Evolutionary conservation across 2,113 vertebrate species (phyloP).

Genomic region (Halcyon malimbica): DNA sequence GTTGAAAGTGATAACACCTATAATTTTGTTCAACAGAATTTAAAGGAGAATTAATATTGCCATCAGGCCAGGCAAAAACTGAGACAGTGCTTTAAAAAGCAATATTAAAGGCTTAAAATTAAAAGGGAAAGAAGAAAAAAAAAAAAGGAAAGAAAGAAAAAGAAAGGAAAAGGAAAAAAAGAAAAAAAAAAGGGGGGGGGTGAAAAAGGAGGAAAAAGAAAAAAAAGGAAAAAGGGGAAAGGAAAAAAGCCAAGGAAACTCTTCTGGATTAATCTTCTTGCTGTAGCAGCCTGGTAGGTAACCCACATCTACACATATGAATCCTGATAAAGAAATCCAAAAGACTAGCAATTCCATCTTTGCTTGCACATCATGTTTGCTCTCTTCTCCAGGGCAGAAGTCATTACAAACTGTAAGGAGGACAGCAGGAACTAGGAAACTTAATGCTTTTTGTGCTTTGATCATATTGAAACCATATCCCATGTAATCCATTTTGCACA

Average conservation of each 20-base stretch:
- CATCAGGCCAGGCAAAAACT: background rate
- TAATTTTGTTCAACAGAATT: background rate
- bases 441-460: background rate
- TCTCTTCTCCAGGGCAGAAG: background rate
- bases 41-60: background rate
- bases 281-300: background rate
- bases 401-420: background rate
- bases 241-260: background rate
- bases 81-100: background rate
- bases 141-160: too few relatives aligned
- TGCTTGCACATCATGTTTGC: background rate
- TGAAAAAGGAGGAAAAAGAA: too few relatives aligned
- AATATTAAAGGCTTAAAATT: background rate
- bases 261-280: background rate
- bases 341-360: background rate
- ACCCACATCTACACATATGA: background rate
- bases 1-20: background rate
- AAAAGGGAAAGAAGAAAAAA: too few relatives aligned
- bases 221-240: rapidly evolving
- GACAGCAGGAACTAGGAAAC: background rate
- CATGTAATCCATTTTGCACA: background rate
- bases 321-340: background rate
- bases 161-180: too few relatives aligned
- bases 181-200: background rate
- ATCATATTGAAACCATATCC: background rate